Percentiles rank a stretch among this genome's conserved stretches.
Evolutionary conservation across 2,113 vertebrate species (phyloP).

Genomic region (Ranitomeya imitator): DNA sequence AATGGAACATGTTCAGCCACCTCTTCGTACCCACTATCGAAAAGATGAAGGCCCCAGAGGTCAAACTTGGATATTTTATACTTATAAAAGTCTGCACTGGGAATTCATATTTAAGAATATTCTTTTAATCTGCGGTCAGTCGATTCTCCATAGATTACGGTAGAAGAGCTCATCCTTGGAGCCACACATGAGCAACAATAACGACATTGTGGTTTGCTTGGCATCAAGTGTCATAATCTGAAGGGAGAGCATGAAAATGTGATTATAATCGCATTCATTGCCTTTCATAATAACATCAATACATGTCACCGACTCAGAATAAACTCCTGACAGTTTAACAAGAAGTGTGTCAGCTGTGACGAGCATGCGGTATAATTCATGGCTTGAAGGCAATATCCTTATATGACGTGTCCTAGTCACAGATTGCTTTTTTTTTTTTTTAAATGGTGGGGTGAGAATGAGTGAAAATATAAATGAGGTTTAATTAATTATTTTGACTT

Average conservation of each 20-base stretch:
- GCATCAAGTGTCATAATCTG: neutral
- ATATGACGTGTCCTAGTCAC: neutral
- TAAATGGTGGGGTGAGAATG: neutral
- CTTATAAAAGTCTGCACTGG: no score
- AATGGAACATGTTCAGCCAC: no score
- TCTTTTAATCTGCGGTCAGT: no score
- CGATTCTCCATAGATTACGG: no score
- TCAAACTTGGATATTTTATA: no score
- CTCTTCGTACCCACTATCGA: no score
- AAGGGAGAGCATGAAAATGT: neutral
- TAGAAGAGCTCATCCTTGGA: neutral
- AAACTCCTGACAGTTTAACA: neutral
- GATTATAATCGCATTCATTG: neutral
- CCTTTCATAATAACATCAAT: neutral
- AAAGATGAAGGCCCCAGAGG: no score
- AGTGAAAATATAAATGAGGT: neutral
- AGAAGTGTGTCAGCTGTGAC: neutral
- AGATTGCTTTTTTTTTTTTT: no score
- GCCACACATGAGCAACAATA: neutral
- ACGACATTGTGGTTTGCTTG: neutral
- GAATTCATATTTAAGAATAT: no score
- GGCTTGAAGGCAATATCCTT: neutral
- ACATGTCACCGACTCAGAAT: neutral
- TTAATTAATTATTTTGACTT: no score
- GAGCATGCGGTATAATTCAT: neutral